These are phyloP conservation scores for Calidris pugnax DNA, from an alignment of 2,113 vertebrate species.

Conservation along the genomic window DNA sequence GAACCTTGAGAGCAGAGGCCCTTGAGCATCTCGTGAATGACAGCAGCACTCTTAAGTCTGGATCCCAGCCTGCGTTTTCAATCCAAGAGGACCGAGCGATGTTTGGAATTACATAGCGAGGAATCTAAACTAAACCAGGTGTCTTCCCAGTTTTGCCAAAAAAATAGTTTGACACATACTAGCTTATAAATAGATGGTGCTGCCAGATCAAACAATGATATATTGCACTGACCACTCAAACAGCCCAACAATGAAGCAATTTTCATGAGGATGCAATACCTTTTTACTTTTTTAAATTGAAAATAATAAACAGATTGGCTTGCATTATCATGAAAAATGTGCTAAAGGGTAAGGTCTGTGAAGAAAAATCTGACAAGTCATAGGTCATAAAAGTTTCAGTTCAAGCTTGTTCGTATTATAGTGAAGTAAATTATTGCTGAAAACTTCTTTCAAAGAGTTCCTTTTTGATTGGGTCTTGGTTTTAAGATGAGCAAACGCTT, in stretches of 20 bases:
- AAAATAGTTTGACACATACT: slow-evolving; percentile 68
- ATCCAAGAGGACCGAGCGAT: slow-evolving; percentile 51
- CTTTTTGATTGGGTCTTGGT: slow-evolving; percentile 7
- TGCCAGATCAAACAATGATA: slow-evolving; percentile 73
- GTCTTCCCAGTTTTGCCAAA: slow-evolving; percentile 62
- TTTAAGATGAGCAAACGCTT: slow-evolving; percentile 38
- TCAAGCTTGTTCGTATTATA: slow-evolving; percentile 58
- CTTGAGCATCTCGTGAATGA: slow-evolving; percentile 59
- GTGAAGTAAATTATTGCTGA: slow-evolving; percentile 66
- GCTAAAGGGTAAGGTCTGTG: slow-evolving; percentile 55
- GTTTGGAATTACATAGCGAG: slow-evolving; percentile 60
- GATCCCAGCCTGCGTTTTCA: slow-evolving; percentile 46
- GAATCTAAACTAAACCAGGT: slow-evolving; percentile 75
- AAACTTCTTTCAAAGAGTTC: slow-evolving; percentile 52
- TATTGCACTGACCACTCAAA: slow-evolving; percentile 65
- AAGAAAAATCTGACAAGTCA: slow-evolving; percentile 65
- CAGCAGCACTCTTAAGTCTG: slow-evolving; percentile 49
- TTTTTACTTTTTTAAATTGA: slow-evolving; percentile 44
- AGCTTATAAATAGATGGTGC: slow-evolving; percentile 67
- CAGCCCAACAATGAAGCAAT: slow-evolving; percentile 54
- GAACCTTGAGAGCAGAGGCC: slow-evolving; percentile 59
- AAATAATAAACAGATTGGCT: slow-evolving; percentile 68
- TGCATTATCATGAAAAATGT: slow-evolving; percentile 60
- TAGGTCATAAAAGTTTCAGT: slow-evolving; percentile 62
- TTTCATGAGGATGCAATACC: slow-evolving; percentile 48